phyloP scores from a whole-genome alignment of 2,113 vertebrate species.

The Chitala chitala region DNA sequence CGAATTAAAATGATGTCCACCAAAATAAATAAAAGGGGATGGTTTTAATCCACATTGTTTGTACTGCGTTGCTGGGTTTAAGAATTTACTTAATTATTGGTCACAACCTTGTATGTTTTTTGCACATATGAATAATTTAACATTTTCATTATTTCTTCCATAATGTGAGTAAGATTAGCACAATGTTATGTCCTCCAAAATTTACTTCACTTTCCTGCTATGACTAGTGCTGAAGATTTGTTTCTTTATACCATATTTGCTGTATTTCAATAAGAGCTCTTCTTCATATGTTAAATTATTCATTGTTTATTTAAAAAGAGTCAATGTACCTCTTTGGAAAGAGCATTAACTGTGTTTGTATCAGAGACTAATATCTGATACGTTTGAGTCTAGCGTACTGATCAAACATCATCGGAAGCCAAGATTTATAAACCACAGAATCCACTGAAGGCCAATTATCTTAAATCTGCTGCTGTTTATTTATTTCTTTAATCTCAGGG shows the following conservation, averaged over 20 bases:
- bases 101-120: too few species aligned
- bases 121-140: too few species aligned
- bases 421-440: background rate
- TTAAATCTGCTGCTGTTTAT: background rate
- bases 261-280: background rate
- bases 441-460: background rate
- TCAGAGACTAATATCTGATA: background rate
- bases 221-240: background rate
- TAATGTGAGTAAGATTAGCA: too few species aligned
- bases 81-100: too few species aligned
- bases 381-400: background rate
- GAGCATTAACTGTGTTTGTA: background rate
- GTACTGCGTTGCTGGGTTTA: too few species aligned
- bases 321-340: slow-evolving; percentile 3
- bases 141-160: too few species aligned
- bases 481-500: too few species aligned
- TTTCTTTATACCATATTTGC: background rate
- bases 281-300: background rate
- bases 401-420: background rate
- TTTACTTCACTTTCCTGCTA: background rate
- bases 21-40: background rate
- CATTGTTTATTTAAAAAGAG: background rate
- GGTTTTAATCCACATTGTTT: too few species aligned
- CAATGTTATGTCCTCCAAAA: too few species aligned
- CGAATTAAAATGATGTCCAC: background rate